Evolutionary conservation across 2,888 invertebrate genomes (phyloP).

Genomic region (Dicycla oo): DNA sequence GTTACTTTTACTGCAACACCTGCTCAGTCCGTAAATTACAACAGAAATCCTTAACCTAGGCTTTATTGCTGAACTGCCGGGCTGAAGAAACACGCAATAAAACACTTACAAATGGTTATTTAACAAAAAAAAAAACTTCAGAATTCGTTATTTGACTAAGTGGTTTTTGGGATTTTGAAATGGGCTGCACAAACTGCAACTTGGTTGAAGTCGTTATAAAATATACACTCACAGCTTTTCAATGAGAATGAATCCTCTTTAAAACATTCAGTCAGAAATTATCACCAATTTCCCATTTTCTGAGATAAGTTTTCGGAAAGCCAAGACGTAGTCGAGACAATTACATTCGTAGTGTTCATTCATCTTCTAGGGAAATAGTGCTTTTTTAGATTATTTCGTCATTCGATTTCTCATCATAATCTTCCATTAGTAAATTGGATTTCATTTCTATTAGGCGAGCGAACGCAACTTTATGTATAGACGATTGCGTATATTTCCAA

Average conservation of each 20-base stretch:
- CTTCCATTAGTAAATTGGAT: constrained; percentile 42
- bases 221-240: neutral
- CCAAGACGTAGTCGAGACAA: neutral
- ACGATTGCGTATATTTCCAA: constrained; percentile 31
- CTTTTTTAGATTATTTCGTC: constrained; percentile 8
- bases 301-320: neutral
- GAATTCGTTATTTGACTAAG: constrained; percentile 8
- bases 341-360: constrained; percentile 3
- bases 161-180: neutral
- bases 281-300: neutral
- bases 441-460: constrained; percentile 30
- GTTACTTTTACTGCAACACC: constrained; percentile 77
- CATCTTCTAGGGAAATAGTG: constrained; percentile 5
- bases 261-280: neutral
- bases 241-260: neutral
- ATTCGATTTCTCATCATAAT: constrained; percentile 26
- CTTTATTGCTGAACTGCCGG: constrained; percentile 65
- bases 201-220: neutral
- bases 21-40: constrained; percentile 75
- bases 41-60: constrained; percentile 43
- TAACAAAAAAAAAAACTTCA: neutral
- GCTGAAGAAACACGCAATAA: constrained; percentile 67
- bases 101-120: constrained; percentile 70
- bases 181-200: neutral
- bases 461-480: constrained; percentile 23